These are phyloP conservation scores for Dicranocentrus wangi DNA, from an alignment of 2,888 invertebrate species.

Conservation along the genomic window DNA sequence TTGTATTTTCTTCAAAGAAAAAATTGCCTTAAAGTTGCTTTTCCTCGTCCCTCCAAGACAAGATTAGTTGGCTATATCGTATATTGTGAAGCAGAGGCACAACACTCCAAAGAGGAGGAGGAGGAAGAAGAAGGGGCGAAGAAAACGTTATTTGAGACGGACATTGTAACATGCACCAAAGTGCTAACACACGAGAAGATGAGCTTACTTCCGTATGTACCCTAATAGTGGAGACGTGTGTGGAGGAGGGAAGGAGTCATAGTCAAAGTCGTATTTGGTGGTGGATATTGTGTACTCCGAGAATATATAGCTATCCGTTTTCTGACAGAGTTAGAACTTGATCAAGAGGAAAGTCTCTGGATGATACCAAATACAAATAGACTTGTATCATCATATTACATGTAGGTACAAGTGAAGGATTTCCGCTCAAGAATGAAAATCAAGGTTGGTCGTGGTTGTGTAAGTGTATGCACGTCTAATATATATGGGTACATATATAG, in stretches of 20 bases:
- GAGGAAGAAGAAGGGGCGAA: conserved; percentile 11
- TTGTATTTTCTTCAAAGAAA: conserved; percentile 53
- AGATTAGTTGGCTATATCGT: neutral
- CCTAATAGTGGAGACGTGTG: conserved; percentile 27
- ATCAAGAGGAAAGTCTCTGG: conserved; percentile 59
- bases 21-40: conserved; percentile 19
- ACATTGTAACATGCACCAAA: conserved; percentile 19
- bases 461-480: conserved; percentile 15
- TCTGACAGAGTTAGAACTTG: conserved; percentile 47
- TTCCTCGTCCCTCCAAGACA: neutral
- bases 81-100: neutral
- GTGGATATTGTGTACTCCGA: conserved; percentile 21
- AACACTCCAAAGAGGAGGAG: neutral
- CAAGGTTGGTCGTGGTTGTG: conserved; percentile 45
- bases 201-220: conserved; percentile 58
- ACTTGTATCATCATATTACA: conserved; percentile 46
- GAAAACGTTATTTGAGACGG: conserved; percentile 28
- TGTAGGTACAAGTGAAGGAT: conserved; percentile 42
- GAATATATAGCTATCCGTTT: neutral
- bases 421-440: conserved; percentile 51
- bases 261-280: neutral
- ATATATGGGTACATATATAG: neutral
- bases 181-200: conserved; percentile 10
- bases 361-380: conserved; percentile 56
- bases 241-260: neutral